Conservation (phyloP, 64 coral and sea anemone genomes). For the Actinia tenebrosa region DNA sequence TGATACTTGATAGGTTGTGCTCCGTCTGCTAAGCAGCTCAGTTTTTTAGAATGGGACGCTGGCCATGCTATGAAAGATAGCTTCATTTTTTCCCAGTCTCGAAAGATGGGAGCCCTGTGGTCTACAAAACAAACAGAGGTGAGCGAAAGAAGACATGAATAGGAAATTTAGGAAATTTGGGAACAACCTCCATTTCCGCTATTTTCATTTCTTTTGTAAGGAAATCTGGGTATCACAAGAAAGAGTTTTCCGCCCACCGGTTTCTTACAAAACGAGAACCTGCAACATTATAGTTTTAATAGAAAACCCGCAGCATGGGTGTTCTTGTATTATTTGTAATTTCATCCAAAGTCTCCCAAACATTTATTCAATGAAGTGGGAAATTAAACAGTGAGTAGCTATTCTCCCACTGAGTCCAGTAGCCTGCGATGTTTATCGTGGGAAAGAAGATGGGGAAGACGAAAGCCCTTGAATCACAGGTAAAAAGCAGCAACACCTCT, state of each 20-base stretch:
- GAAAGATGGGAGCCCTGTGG: neutral
- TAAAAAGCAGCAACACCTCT: neutral
- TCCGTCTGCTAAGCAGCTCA: slow-evolving; percentile 49
- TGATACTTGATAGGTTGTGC: slow-evolving; percentile 51
- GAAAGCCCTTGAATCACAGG: neutral
- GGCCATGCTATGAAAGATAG: slow-evolving; percentile 63
- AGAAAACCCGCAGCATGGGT: no score
- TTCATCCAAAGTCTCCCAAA: no score
- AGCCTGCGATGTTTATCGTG: no score
- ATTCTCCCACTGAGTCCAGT: no score
- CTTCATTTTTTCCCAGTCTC: slow-evolving; percentile 18
- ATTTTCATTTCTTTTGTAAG: neutral
- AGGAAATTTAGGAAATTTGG: neutral
- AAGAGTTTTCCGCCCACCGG: neutral
- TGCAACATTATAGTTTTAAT: no score
- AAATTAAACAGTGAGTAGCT: no score
- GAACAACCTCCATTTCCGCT: neutral
- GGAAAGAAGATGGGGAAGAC: no score
- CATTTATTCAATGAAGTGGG: no score
- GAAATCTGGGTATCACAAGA: neutral
- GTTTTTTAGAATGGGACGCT: slow-evolving; percentile 45
- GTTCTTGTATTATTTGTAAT: no score
- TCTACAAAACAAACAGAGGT: neutral
- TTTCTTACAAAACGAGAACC: no score
- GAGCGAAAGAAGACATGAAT: neutral